Conservation (phyloP, 92 coral and sea anemone genomes). For the Anthopleura xanthogrammica region DNA sequence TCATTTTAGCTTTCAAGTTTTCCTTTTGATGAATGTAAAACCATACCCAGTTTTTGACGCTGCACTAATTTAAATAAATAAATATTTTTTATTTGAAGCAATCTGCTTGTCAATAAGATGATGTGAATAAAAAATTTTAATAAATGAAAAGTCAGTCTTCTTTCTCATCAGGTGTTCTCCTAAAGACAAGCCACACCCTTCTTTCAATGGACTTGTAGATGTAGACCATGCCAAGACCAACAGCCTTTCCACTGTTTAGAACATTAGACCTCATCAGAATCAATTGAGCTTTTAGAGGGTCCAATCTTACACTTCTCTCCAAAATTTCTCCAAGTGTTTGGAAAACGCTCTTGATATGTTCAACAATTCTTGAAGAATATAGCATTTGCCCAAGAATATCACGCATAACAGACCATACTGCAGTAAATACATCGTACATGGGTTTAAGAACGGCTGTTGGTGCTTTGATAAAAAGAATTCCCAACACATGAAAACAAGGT, state of each 20-base stretch:
- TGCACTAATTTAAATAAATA: not conserved
- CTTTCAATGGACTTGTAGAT: slow-evolving; percentile 67
- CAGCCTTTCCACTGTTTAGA: slow-evolving; percentile 86
- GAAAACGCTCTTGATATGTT: slow-evolving; percentile 23
- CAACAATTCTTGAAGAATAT: slow-evolving; percentile 47
- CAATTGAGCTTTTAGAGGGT: slow-evolving; percentile 85
- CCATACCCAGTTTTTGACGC: not conserved
- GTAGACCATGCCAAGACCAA: slow-evolving; percentile 80
- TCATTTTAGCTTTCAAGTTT: not conserved
- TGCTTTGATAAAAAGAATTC: slow-evolving; percentile 52
- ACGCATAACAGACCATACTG: slow-evolving; percentile 55
- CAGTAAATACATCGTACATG: slow-evolving; percentile 38
- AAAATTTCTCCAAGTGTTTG: slow-evolving; percentile 52
- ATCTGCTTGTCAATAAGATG: not conserved
- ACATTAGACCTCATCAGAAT: slow-evolving; percentile 83
- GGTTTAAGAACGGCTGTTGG: slow-evolving; percentile 59
- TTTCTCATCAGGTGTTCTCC: slow-evolving; percentile 56
- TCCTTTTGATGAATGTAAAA: not conserved
- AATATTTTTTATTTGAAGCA: not conserved
- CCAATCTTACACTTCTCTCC: slow-evolving; percentile 75
- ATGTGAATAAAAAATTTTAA: not conserved
- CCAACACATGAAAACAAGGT: slow-evolving; percentile 51
- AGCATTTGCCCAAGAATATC: slow-evolving; percentile 49
- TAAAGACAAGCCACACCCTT: slow-evolving; percentile 71
- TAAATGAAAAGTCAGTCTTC: slow-evolving; percentile 20